These are phyloP conservation scores for Craterocephalus amniculus DNA, from an alignment of 2,797 vertebrate species.

Conservation along the genomic window DNA sequence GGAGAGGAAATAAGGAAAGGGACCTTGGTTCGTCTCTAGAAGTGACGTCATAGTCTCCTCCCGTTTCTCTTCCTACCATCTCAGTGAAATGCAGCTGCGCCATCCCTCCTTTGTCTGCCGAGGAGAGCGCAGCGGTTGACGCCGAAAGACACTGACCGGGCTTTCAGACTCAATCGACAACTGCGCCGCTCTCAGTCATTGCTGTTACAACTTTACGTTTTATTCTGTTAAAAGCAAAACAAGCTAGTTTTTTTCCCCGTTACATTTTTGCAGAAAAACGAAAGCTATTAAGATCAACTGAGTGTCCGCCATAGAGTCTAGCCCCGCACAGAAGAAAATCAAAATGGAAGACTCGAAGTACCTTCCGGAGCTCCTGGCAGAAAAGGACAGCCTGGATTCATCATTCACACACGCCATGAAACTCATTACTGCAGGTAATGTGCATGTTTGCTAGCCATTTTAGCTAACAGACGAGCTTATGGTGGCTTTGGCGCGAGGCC, in stretches of 20 bases:
- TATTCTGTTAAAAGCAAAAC: not conserved
- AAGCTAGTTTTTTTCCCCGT: not conserved
- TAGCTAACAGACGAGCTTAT: not conserved
- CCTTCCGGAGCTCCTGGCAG: conserved; percentile 94
- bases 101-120: conserved; percentile 72
- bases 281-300: conserved; percentile 24
- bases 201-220: not conserved
- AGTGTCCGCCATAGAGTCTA: conserved; percentile 48
- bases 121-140: not conserved
- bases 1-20: not conserved
- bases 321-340: conserved; percentile 51
- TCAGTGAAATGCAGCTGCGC: conserved; percentile 71
- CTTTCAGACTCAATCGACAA: not conserved
- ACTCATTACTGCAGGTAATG: conserved; percentile 89
- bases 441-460: fast-evolving
- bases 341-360: conserved; percentile 96
- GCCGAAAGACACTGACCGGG: not conserved
- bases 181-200: not conserved
- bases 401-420: conserved; percentile 98
- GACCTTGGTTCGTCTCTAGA: not conserved
- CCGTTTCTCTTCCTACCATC: conserved; percentile 6
- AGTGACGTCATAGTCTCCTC: conserved; percentile 53
- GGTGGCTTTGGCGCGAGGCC: conserved; percentile 20
- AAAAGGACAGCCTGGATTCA: conserved; percentile 96
- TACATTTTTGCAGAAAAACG: conserved; percentile 33